Evolutionary conservation across 2,113 vertebrate genomes (phyloP).

Genomic region (Poecile atricapillus): DNA sequence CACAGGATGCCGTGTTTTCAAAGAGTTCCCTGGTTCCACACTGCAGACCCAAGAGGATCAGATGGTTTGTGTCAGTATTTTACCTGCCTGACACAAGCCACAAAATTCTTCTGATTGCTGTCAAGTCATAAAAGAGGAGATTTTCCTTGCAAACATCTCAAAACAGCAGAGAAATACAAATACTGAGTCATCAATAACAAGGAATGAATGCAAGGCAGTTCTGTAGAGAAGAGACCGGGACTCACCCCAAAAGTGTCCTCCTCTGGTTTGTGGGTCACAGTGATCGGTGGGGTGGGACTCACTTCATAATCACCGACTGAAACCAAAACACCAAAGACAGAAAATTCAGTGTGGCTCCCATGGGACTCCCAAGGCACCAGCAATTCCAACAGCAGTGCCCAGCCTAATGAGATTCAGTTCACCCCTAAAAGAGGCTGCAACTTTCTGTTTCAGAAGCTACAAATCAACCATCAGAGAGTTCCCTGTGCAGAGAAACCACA

Average conservation of each 20-base stretch:
- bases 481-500: not conserved
- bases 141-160: constrained; percentile 3
- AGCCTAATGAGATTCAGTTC: not conserved
- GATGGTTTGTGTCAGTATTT: not conserved
- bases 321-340: constrained; percentile 56
- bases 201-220: not conserved
- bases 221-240: constrained; percentile 4
- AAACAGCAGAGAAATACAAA: not conserved
- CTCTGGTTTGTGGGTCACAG: constrained; percentile 86
- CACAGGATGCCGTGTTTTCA: constrained; percentile 18
- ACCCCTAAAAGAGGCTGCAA: not conserved
- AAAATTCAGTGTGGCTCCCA: not conserved
- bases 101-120: not conserved
- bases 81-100: not conserved
- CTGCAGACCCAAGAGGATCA: constrained; percentile 7
- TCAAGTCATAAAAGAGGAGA: not conserved
- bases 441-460: not conserved
- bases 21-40: not conserved
- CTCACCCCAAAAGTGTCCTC: constrained; percentile 96
- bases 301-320: constrained; percentile 74
- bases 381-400: not conserved
- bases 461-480: not conserved
- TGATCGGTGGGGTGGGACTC: constrained; percentile 83
- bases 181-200: not conserved
- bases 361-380: not conserved